These are phyloP conservation scores for Drosophila paracracens DNA, from an alignment of 2,888 invertebrate species.

Conservation along the genomic window DNA sequence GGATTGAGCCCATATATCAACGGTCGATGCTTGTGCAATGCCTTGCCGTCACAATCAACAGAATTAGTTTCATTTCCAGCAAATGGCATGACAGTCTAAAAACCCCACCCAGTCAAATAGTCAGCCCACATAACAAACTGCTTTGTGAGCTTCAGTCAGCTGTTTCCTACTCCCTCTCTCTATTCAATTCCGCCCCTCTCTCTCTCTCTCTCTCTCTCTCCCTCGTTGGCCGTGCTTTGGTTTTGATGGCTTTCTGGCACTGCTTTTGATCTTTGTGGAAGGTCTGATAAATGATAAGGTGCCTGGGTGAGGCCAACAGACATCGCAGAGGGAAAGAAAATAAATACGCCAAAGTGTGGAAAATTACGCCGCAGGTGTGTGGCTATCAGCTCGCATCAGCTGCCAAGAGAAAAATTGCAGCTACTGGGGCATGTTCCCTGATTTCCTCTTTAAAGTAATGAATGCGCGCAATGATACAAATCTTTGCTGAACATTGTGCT, in stretches of 20 bases:
- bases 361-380: constrained; percentile 70
- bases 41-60: constrained; percentile 64
- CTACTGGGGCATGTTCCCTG: constrained; percentile 2
- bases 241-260: constrained; percentile 50
- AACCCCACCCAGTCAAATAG: background rate
- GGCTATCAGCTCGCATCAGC: constrained; percentile 41
- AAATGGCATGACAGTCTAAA: constrained; percentile 59
- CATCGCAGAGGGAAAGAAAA: constrained; percentile 10
- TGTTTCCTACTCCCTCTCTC: background rate
- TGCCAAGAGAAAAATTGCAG: constrained; percentile 23
- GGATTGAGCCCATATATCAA: constrained; percentile 56
- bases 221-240: constrained; percentile 3
- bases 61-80: constrained; percentile 73
- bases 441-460: constrained; percentile 5
- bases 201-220: background rate
- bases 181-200: constrained; percentile 26
- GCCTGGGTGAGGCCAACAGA: constrained; percentile 21
- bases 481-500: background rate
- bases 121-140: constrained; percentile 66
- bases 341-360: constrained; percentile 60
- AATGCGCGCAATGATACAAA: constrained; percentile 1
- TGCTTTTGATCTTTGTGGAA: constrained; percentile 68
- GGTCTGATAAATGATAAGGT: constrained; percentile 74
- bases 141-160: constrained; percentile 48
- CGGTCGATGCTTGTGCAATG: constrained; percentile 64